Base-by-base conservation (phyloP, 2,797 vertebrate genomes). In the Phylloscopus collybita region DNA sequence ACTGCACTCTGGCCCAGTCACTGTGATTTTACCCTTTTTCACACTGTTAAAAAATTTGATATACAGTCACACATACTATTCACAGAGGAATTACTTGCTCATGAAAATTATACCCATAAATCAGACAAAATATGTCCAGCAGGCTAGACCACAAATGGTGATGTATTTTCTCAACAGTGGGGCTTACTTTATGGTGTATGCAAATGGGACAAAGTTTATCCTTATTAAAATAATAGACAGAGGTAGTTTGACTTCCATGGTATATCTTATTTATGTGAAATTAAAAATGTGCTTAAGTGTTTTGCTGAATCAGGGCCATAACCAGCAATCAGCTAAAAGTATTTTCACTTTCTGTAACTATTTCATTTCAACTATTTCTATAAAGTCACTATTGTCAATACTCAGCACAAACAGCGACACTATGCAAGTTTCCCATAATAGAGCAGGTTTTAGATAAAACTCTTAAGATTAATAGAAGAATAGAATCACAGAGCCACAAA, bases 271-370 rank as follows among this genome's bases (percentile, higher is more conserved):
- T 89, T 51, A 78, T 3, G 7, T 56, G 29, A 92, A 92, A 87
- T 65, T 53, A 45, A 92, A 71, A 94, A 78, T 38, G 26, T 65
- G 36, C 20, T 72, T 44, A 71, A 80, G 74, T 54, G 64, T 11
- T 74, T 78, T 86, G 65, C 61, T 92, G 71, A 87, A 96, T 87
- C 30, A 65, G 26, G 36, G 72, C n/a, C 59, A 91, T 34, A 83
- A 79, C 20, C 70, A 94, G 62, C 30, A 72, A 80, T 11, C 27
- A 1, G 3, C 29, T 83, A 83, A 84, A 92, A 78, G 26, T 10
- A 21, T 16, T 38, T 69, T 72, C 27, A 49, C 16, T 54, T 56
- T 16, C 11, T 57, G 4, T 18, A 75, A 59, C 11, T 69, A 38
- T 56, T 82, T 64, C 4, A 10, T 82, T 92, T 91, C 72, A 79